phyloP scores from a whole-genome alignment of 2,797 vertebrate species.

The Myripristis jacobus region DNA sequence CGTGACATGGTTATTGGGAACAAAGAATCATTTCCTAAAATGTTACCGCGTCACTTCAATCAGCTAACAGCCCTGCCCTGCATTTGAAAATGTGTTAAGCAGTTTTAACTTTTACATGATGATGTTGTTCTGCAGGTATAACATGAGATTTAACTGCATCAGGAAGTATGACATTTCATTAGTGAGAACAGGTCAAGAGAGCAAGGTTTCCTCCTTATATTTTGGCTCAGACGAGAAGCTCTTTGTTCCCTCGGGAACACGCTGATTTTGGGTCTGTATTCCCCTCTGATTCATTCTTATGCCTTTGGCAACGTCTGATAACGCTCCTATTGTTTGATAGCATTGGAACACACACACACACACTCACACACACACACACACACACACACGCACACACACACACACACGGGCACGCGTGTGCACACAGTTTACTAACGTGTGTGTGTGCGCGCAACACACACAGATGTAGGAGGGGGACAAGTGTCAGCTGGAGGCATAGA shows the following conservation, averaged over 20 bases:
- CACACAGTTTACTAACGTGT: too few species aligned
- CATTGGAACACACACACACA: conserved; percentile 54
- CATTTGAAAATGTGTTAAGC: conserved; percentile 9
- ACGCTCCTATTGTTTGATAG: conserved; percentile 74
- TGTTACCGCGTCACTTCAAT: background rate
- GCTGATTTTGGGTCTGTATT: conserved; percentile 70
- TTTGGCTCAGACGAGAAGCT: conserved; percentile 59
- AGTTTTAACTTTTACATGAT: conserved; percentile 29
- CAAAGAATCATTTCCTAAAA: conserved; percentile 19
- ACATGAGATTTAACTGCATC: conserved; percentile 27
- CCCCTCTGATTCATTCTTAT: conserved; percentile 61
- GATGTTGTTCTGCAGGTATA: conserved; percentile 19
- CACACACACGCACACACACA: background rate
- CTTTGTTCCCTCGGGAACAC: conserved; percentile 58
- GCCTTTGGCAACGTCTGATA: conserved; percentile 75
- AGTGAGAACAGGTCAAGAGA: conserved; percentile 61
- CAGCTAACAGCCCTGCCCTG: background rate
- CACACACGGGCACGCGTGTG: conserved; percentile 2
- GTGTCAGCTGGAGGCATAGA: conserved; percentile 79
- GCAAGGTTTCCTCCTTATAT: conserved; percentile 51
- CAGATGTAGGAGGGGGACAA: conserved; percentile 72
- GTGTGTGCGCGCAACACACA: conserved; percentile 27
- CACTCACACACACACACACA: conserved; percentile 3
- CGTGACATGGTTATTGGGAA: background rate
- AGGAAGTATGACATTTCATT: conserved; percentile 32